These are phyloP conservation scores for Nyctalus aviator DNA, from an alignment of 2,797 vertebrate genomes.

Conservation along the genomic window DNA sequence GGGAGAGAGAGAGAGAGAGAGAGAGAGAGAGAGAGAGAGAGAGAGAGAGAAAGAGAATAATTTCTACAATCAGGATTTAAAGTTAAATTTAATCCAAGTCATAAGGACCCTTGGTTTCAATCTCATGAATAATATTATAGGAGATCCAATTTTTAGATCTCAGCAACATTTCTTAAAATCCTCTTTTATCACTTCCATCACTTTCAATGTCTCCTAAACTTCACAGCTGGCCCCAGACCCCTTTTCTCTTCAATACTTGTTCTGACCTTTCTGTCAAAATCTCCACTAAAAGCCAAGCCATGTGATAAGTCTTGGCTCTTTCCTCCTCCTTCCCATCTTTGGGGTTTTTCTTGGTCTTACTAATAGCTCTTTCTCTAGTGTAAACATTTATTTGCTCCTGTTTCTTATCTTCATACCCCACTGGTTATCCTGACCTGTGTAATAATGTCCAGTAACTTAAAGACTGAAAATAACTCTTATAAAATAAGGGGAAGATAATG, in stretches of 20 bases:
- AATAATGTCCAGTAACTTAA: neutral
- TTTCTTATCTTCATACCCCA: neutral
- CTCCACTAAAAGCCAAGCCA: neutral
- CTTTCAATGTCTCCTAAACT: neutral
- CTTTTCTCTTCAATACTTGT: neutral
- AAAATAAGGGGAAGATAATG: neutral
- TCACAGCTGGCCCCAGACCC: neutral
- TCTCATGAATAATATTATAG: neutral
- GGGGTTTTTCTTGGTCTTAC: neutral
- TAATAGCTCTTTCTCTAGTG: neutral
- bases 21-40: neutral
- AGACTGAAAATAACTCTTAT: neutral
- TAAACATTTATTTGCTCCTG: neutral
- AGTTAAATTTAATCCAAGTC: neutral
- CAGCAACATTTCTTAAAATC: conserved; percentile 34
- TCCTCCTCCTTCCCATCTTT: neutral
- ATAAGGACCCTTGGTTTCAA: neutral
- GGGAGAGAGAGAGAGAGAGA: too few relatives aligned
- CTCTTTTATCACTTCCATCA: neutral
- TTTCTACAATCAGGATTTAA: neutral
- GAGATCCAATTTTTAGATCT: conserved; percentile 12
- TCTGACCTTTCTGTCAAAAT: neutral
- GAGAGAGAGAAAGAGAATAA: neutral
- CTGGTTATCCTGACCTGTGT: neutral
- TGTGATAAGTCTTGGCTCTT: neutral